A percentile compares a stretch with the other conserved stretches of the same genome.
Conservation (phyloP, 2,797 vertebrate species). For the Ficedula albicollis region DNA sequence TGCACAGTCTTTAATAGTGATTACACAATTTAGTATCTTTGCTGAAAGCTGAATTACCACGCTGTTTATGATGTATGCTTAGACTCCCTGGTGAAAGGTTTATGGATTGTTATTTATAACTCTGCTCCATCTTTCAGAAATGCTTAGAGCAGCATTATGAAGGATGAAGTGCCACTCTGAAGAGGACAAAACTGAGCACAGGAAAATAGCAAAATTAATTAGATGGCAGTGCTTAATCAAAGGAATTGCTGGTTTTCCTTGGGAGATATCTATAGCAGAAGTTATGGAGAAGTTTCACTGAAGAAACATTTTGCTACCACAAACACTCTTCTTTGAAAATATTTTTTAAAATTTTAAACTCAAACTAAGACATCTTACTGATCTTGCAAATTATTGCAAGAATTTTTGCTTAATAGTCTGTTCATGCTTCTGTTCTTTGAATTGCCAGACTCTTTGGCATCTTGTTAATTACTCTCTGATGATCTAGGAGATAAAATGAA, state of each 20-base stretch:
- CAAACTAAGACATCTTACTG: neutral
- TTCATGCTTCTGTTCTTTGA: neutral
- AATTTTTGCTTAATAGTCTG: neutral
- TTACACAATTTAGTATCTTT: constrained; percentile 13
- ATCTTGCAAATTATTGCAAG: neutral
- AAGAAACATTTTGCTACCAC: neutral
- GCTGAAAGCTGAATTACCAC: neutral
- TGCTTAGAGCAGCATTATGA: neutral
- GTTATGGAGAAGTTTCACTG: neutral
- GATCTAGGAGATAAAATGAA: neutral
- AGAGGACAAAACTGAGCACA: neutral
- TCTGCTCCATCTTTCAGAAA: constrained; percentile 11
- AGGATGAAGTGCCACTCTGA: neutral
- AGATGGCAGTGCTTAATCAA: neutral
- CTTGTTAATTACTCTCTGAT: neutral
- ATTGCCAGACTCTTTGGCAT: neutral
- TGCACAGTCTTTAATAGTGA: neutral
- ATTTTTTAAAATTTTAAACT: neutral
- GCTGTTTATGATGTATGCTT: neutral
- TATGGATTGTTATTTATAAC: constrained; percentile 3
- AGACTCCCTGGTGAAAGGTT: neutral
- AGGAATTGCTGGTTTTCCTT: neutral
- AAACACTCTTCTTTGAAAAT: neutral
- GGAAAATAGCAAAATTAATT: neutral
- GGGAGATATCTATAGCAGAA: neutral